Base-by-base conservation (phyloP, 2,888 invertebrate species). In the Megastigmus dorsalis region DNA sequence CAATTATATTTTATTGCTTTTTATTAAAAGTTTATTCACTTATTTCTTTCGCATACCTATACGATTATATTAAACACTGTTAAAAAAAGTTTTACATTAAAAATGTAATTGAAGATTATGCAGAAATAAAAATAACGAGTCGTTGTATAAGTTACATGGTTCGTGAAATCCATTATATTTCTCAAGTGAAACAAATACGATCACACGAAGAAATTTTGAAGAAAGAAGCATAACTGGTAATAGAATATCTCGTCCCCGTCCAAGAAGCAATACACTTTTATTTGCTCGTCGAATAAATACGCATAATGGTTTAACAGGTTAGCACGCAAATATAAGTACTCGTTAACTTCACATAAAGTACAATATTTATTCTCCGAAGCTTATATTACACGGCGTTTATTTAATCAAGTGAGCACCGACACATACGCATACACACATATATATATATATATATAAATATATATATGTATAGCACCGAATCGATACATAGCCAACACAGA, bases 271-370 rank as follows among this genome's bases (percentile, higher is more conserved):
- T 30, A 41, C 20, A 23, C 33, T 43, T 28, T 36, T 45, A 50
- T 66, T 55, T 55, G 43, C 33, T 33, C n/a, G 20, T 28, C n/a
- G 15, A 20, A 41, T 28, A 50, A 28, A 52, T 30, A 26, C 7
- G 13, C 20, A 59, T 45, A 66, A 71, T 71, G 43, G 38, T 67
- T 67, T 55, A 73, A 74, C 74, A 74, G 62, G 55, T 74, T 68
- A 45, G 41, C 62, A 18, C 41, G 23, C 41, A 33, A 13, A 55
- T 43, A 69, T 74, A 69, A 74, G 69, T 74, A 73, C 73, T 73
- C 67, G 73, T 67, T 73, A 73, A 67, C 28, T 67, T 62, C 54
- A 10, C 60, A 73, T 73, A 73, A 67, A 62, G 38, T 36, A 45
- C 45, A 23, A 65, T 67, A 73, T 73, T 67, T 73, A 73, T 73